Percentiles rank a stretch among this genome's conserved stretches.
Conservation (phyloP, 2,113 vertebrate genomes). For the Dasyurus viverrinus region DNA sequence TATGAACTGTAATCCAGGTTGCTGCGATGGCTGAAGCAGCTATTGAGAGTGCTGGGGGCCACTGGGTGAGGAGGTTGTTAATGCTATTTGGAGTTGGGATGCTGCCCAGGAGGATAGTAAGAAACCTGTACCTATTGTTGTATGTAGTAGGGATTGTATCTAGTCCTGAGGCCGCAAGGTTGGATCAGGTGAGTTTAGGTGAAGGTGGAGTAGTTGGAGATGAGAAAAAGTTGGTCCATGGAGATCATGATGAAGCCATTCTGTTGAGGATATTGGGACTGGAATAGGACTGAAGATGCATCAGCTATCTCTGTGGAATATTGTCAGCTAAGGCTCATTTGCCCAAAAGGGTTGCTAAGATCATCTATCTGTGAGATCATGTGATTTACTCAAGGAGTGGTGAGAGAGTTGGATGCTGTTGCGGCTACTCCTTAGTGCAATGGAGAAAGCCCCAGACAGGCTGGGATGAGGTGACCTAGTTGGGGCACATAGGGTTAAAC, state of each 20-base stretch:
- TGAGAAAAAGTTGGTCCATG: constrained; percentile 90
- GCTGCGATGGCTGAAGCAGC: constrained; percentile 95
- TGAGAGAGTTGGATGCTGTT: constrained; percentile 87
- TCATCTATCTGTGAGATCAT: constrained; percentile 96
- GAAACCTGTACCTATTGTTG: constrained; percentile 91
- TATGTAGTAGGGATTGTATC: constrained; percentile 93
- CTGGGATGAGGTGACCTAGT: constrained; percentile 87
- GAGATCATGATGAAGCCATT: constrained; percentile 95
- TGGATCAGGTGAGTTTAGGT: constrained; percentile 92
- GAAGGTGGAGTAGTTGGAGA: constrained; percentile 92
- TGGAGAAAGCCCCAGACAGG: constrained; percentile 88
- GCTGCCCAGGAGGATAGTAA: constrained; percentile 81
- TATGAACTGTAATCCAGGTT: constrained; percentile 96
- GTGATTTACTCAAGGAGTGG: constrained; percentile 90
- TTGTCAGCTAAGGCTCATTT: constrained; percentile 97
- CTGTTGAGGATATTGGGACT: constrained; percentile 85
- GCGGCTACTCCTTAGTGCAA: constrained; percentile 86
- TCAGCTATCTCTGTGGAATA: constrained; percentile 94
- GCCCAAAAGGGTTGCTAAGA: constrained; percentile 92
- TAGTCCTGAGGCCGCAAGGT: constrained; percentile 95
- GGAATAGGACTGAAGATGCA: constrained; percentile 91
- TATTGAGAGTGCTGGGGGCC: constrained; percentile 93
- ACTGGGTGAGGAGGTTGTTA: constrained; percentile 97
- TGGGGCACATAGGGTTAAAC: constrained; percentile 92
- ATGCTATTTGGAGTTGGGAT: constrained; percentile 96